Percentiles rank a stretch among this genome's conserved stretches.
These are phyloP conservation scores for Limanda limanda DNA, from an alignment of 2,113 vertebrate species.

Conservation along the genomic window DNA sequence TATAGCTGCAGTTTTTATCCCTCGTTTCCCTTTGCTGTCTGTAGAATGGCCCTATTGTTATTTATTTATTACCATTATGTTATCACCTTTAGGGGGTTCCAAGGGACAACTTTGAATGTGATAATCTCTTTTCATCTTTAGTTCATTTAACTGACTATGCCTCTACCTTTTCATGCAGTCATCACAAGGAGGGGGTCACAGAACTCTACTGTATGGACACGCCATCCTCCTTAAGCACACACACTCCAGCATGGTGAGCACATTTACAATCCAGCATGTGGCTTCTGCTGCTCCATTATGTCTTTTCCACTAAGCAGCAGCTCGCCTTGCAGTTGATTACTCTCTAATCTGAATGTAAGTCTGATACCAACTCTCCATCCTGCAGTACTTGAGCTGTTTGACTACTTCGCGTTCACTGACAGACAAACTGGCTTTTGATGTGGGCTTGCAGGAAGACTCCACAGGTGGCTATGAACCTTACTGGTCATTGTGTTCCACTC, in stretches of 20 bases:
- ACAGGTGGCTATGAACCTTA: constrained; percentile 79
- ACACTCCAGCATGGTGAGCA: constrained; percentile 92
- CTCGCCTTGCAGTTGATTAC: not conserved
- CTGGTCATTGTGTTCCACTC: not conserved
- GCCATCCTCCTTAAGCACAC: constrained; percentile 92
- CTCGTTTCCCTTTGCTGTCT: constrained; percentile 1
- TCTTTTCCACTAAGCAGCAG: not conserved
- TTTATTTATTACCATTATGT: not conserved
- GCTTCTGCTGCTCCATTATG: not conserved
- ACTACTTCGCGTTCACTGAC: constrained; percentile 93
- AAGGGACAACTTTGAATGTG: not conserved
- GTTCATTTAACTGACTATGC: not conserved
- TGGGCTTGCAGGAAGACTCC: constrained; percentile 92
- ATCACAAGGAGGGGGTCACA: constrained; percentile 91
- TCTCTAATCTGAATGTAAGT: not conserved
- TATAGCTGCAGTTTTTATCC: too few species aligned
- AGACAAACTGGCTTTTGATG: constrained; percentile 93
- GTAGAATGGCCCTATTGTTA: not conserved
- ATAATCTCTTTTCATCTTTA: not conserved
- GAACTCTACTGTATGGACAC: constrained; percentile 92
- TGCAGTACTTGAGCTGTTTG: constrained; percentile 91
- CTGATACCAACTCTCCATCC: not conserved
- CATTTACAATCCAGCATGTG: not conserved
- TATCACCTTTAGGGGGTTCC: too few species aligned
- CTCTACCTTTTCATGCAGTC: constrained; percentile 77